A percentile compares a stretch with the other conserved stretches of the same genome.
These are phyloP conservation scores for Laterallus jamaicensis DNA, from an alignment of 2,113 vertebrate genomes.

Conservation along the genomic window DNA sequence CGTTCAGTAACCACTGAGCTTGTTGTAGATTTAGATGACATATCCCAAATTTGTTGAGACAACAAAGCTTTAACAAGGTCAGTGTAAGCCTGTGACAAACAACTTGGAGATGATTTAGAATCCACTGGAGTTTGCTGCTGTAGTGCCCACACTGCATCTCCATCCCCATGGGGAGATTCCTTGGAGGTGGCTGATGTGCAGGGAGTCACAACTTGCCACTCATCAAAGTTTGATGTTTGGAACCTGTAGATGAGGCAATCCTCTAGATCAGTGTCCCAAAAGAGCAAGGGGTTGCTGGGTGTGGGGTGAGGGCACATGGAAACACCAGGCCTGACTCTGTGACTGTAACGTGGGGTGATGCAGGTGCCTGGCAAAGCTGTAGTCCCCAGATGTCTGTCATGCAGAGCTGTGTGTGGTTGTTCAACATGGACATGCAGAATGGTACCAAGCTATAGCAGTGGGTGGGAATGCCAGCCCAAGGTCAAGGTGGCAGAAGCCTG, in stretches of 20 bases:
- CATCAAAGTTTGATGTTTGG: not conserved
- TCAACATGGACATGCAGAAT: fast-evolving
- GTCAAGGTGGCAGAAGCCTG: not conserved
- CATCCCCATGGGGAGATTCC: not conserved
- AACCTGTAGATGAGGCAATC: not conserved
- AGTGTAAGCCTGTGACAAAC: not conserved
- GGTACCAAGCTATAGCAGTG: fast-evolving
- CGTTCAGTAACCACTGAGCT: constrained; percentile 1
- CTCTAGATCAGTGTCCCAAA: fast-evolving
- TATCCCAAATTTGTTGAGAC: constrained; percentile 24
- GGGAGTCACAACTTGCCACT: not conserved
- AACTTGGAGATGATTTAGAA: not conserved
- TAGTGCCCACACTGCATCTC: not conserved
- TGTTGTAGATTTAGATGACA: not conserved
- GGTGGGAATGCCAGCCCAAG: not conserved
- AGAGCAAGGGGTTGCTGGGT: not conserved
- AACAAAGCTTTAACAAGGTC: constrained; percentile 22
- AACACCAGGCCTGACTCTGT: not conserved
- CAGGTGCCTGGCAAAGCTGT: not conserved
- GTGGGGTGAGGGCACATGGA: not conserved
- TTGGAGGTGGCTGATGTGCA: not conserved
- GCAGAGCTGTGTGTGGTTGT: fast-evolving
- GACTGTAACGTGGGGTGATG: fast-evolving
- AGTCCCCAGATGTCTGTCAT: fast-evolving
- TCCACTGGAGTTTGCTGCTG: not conserved